These are phyloP conservation scores for Myopa testacea DNA, from an alignment of 2,888 invertebrate genomes.

Conservation along the genomic window DNA sequence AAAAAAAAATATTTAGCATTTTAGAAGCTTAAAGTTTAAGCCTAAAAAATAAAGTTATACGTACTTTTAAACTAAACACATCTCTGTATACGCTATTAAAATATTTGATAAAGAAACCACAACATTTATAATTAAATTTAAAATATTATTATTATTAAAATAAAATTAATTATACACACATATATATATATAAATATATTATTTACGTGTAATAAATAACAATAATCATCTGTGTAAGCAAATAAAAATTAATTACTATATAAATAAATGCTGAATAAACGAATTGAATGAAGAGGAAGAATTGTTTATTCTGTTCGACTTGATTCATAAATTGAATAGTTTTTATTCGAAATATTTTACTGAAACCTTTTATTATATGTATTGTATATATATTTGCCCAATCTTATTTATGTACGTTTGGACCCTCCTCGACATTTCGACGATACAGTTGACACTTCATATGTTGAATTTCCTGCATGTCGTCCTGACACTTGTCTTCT, in stretches of 20 bases:
- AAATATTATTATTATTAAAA: not conserved
- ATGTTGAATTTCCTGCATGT: not conserved
- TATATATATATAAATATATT: conserved; percentile 22
- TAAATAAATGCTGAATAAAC: conserved; percentile 23
- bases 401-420: not conserved
- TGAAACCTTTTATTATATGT: too few species aligned
- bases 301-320: not conserved
- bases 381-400: too few species aligned
- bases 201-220: conserved; percentile 27
- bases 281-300: not conserved
- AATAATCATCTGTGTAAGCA: conserved; percentile 35
- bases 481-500: not conserved
- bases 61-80: conserved; percentile 20
- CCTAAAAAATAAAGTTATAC: too few species aligned
- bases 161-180: conserved; percentile 12
- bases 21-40: not conserved
- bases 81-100: conserved; percentile 37
- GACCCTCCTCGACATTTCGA: not conserved
- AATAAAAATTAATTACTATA: conserved; percentile 24
- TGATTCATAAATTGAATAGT: not conserved
- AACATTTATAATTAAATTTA: not conserved
- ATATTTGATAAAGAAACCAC: conserved; percentile 12
- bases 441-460: not conserved
- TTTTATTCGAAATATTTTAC: not conserved
- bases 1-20: conserved; percentile 6